Conservation (phyloP, 2,113 vertebrate species). For the Ptychochromis oligacanthus region DNA sequence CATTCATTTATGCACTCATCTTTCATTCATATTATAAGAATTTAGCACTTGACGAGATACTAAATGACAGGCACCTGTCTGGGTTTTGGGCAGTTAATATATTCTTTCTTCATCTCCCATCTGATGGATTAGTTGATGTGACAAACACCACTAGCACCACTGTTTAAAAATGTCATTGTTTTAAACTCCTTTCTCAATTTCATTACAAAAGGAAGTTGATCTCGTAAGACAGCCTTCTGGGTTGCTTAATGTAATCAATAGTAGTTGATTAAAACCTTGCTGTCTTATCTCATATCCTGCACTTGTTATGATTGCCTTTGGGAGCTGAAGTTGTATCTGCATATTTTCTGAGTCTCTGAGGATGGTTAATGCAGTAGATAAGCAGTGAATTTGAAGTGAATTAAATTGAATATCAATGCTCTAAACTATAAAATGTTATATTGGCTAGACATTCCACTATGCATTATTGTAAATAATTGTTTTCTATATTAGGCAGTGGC, state of each 20-base stretch:
- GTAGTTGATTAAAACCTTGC: conserved; percentile 43
- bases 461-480: background rate
- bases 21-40: conserved; percentile 19
- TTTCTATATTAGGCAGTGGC: background rate
- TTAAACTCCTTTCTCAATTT: conserved; percentile 28
- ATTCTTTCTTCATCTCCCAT: background rate
- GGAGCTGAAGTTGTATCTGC: conserved; percentile 27
- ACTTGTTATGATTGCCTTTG: conserved; percentile 38
- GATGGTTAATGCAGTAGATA: background rate
- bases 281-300: conserved; percentile 28
- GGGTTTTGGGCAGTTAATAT: conserved; percentile 18
- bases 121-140: conserved; percentile 13
- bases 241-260: conserved; percentile 53
- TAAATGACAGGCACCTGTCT: conserved; percentile 43
- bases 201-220: conserved; percentile 31
- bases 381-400: conserved; percentile 3
- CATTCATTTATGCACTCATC: conserved; percentile 1
- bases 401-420: conserved; percentile 23
- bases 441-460: background rate
- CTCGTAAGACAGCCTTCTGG: conserved; percentile 17
- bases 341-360: conserved; percentile 20
- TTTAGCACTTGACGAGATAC: conserved; percentile 38
- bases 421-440: background rate
- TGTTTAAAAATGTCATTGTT: conserved; percentile 18
- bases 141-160: conserved; percentile 9